Conservation (phyloP, 2,888 invertebrate genomes). For the Ennomos fuscantarius region DNA sequence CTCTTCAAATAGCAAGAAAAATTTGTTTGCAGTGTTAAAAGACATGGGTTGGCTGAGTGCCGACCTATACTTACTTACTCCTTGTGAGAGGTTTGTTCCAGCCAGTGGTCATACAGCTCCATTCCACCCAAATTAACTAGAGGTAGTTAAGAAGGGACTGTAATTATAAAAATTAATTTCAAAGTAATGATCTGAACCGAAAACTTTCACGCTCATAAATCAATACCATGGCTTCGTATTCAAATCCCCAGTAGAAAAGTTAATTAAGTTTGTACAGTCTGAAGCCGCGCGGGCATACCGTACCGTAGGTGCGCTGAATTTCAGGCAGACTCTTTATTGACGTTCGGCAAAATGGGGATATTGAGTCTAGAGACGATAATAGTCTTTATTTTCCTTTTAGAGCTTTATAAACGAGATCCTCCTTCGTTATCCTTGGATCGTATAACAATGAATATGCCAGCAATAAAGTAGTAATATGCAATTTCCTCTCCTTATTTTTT, state of each 20-base stretch:
- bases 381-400: constrained; percentile 20
- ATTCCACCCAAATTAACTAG: no score
- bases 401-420: constrained; percentile 1
- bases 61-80: no score
- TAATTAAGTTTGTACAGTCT: constrained; percentile 29
- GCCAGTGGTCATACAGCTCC: no score
- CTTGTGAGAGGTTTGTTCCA: no score
- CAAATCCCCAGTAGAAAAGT: constrained; percentile 26
- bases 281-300: constrained; percentile 6
- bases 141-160: no score
- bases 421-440: no score
- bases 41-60: no score
- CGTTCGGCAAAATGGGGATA: constrained; percentile 27
- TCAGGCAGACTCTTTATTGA: constrained; percentile 24
- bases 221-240: constrained; percentile 29
- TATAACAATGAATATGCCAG: no score
- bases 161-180: constrained; percentile 6
- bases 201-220: constrained; percentile 23
- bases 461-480: no score
- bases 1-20: no score
- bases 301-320: constrained; percentile 15
- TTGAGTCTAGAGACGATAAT: constrained; percentile 17
- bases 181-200: constrained; percentile 8
- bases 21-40: no score
- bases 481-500: no score